Evolutionary conservation across 2,888 invertebrate genomes (phyloP), one percentile per base, ranked within the genome.

Genomic region (Cetonia aurata): DNA sequence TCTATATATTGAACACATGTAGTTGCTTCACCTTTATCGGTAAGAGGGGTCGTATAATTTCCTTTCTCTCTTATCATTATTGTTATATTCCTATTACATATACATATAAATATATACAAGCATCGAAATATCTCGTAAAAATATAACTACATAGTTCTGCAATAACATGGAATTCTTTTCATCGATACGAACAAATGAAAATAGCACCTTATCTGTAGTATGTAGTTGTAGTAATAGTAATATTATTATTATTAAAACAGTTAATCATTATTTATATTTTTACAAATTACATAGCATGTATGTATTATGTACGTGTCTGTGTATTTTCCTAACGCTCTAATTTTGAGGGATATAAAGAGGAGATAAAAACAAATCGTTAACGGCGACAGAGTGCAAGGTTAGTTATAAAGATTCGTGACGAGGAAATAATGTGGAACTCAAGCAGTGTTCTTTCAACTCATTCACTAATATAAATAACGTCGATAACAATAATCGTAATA

Each of bases 1-100:
- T 53, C 50, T 31, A 31, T 70, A 71, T 68, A 72, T 72, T 75
- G 72, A 74, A 72, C 72, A 72, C 74, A 72, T 75, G 70, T 65
- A 75, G 73, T 73, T 25, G 25, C 25, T 74, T 73, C 75, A 72
- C 73, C 73, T 71, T 70, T 42, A 70, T 70, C 66, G 37, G 70
- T 70, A 48, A 66, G 66, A 69, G 69, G 69, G 69, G 69, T 69
- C 60, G 41, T 55, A 25, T 10, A 55, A 55, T 55, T 12, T 57
- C 19, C 6, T 13, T 48, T n/a, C 48, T 57, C 6, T 57, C 17
- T 57, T 42, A 17, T 48, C 8, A 25, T 50, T 48, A 6, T 15
- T 50, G 1, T 13, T 17, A 15, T 55, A 33, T 19, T 17, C 37
- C 55, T 55, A 52, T 55, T 67, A 15, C 15, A 48, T 56, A 67